phyloP scores from a whole-genome alignment of 2,797 vertebrate genomes.

The Streptopelia turtur region DNA sequence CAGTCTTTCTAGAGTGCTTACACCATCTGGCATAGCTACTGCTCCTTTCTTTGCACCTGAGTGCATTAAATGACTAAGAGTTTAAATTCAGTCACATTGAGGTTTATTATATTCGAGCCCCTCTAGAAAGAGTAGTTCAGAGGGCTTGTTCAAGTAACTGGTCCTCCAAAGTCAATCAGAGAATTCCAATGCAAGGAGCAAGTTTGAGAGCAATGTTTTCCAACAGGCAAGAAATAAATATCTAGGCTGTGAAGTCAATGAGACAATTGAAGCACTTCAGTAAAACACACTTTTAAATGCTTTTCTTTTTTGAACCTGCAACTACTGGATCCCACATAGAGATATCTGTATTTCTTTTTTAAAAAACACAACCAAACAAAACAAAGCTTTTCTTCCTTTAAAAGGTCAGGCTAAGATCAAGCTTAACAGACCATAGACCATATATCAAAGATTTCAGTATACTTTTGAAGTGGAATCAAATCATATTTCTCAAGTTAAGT shows the following conservation, averaged over 20 bases:
- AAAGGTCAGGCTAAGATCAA: conserved; percentile 38
- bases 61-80: not conserved
- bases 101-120: not conserved
- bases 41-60: not conserved
- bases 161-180: not conserved
- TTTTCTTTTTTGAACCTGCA: not conserved
- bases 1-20: not conserved
- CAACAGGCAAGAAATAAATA: conserved; percentile 22
- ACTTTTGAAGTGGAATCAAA: conserved; percentile 66
- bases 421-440: conserved; percentile 49
- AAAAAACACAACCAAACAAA: too few species aligned
- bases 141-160: not conserved
- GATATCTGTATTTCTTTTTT: conserved; percentile 30
- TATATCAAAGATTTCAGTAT: conserved; percentile 50
- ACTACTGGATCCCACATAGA: conserved; percentile 14
- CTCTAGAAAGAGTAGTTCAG: not conserved
- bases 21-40: not conserved
- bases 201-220: conserved; percentile 25
- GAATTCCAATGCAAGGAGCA: not conserved
- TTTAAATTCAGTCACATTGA: not conserved
- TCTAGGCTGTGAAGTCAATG: not conserved
- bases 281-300: not conserved
- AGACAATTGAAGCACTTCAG: conserved; percentile 20
- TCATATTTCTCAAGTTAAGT: conserved; percentile 56
- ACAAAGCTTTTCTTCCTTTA: conserved; percentile 33